These are phyloP conservation scores for Varanus salvator DNA, from an alignment of 2,113 vertebrate genomes.

Conservation along the genomic window DNA sequence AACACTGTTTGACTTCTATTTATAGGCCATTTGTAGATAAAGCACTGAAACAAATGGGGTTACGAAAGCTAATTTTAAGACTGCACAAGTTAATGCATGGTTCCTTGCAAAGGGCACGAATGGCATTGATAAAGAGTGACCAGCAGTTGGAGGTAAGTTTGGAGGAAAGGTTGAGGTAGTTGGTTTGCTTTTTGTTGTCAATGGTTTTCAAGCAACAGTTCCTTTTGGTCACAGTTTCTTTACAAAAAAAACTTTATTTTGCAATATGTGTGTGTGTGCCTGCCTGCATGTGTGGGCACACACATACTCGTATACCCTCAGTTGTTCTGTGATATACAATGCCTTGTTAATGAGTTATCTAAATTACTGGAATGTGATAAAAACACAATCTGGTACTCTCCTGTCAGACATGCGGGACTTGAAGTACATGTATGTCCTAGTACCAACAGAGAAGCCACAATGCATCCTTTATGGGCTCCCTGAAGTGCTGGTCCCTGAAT, in stretches of 20 bases:
- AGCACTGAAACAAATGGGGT: slow-evolving; percentile 98
- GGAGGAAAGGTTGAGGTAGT: background rate
- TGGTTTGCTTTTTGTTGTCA: background rate
- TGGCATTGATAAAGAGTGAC: slow-evolving; percentile 87
- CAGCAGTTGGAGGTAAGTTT: slow-evolving; percentile 88
- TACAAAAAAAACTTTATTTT: background rate
- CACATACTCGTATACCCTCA: background rate
- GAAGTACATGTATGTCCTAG: background rate
- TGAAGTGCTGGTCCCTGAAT: background rate
- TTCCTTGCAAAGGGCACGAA: slow-evolving; percentile 92
- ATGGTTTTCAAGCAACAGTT: background rate
- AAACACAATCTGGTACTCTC: background rate
- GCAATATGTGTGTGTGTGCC: background rate
- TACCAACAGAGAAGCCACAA: background rate
- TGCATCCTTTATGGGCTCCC: background rate
- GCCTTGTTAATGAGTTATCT: background rate
- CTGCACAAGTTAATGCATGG: slow-evolving; percentile 99
- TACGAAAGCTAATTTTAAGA: slow-evolving; percentile 95
- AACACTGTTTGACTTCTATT: slow-evolving; percentile 91
- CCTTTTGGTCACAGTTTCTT: background rate
- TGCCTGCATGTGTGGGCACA: background rate
- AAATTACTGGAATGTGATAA: background rate
- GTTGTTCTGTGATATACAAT: background rate
- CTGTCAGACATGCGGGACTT: too few relatives aligned
- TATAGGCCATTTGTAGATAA: slow-evolving; percentile 99